phyloP scores from a whole-genome alignment of 2,113 vertebrate species.

The Chloroceryle aenea region DNA sequence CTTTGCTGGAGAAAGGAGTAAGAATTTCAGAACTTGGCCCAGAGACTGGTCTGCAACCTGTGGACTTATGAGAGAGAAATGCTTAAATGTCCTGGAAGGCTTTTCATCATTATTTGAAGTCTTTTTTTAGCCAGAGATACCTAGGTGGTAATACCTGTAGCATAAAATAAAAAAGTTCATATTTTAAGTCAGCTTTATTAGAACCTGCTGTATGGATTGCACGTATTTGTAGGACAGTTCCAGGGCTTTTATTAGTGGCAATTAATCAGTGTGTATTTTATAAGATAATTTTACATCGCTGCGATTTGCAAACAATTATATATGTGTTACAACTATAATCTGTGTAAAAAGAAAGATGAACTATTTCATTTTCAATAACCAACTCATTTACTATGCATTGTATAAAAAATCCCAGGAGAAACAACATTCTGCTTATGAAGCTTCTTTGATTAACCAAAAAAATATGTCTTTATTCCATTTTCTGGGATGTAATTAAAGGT shows the following conservation, averaged over 20 bases:
- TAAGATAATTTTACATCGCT: neutral
- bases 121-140: neutral
- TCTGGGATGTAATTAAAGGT: neutral
- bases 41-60: neutral
- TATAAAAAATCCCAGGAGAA: neutral
- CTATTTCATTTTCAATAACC: neutral
- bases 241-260: neutral
- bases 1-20: neutral
- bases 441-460: neutral
- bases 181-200: neutral
- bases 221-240: neutral
- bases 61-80: neutral
- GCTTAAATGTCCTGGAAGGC: neutral
- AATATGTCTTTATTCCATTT: neutral
- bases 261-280: neutral
- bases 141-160: neutral
- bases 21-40: neutral
- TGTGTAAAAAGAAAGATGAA: neutral
- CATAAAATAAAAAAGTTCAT: neutral
- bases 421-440: neutral
- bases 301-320: neutral
- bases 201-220: neutral
- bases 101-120: neutral
- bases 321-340: neutral
- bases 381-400: neutral